Percentiles rank a stretch among this genome's conserved stretches.
Evolutionary conservation across 2,113 vertebrate genomes (phyloP).

Genomic region (Podarcis cretensis): DNA sequence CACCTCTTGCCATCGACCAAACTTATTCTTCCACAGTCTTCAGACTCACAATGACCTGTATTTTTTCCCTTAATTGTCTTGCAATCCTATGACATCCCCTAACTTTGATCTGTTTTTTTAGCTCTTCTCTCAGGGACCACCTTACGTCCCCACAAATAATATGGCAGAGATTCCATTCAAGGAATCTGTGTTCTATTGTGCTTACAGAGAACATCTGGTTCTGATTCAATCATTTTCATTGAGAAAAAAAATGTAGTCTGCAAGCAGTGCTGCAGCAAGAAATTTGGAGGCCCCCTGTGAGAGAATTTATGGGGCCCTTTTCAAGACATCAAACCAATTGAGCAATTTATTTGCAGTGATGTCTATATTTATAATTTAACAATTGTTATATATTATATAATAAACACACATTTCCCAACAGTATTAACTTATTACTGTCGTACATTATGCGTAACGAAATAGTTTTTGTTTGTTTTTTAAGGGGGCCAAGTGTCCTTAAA

Average conservation of each 20-base stretch:
- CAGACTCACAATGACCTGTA: background rate
- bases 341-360: constrained; percentile 2
- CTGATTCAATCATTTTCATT: constrained; percentile 36
- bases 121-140: background rate
- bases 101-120: background rate
- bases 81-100: background rate
- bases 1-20: background rate
- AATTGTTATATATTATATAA: background rate
- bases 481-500: background rate
- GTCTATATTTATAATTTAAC: constrained; percentile 3
- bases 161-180: constrained; percentile 36
- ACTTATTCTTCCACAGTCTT: background rate
- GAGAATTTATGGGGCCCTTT: constrained; percentile 1
- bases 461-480: background rate
- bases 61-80: background rate
- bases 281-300: constrained; percentile 5
- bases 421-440: background rate
- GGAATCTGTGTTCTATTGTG: constrained; percentile 18
- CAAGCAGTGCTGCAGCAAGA: constrained; percentile 16
- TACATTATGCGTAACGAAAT: background rate
- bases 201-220: constrained; percentile 51
- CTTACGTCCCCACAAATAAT: background rate
- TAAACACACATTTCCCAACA: background rate
- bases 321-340: constrained; percentile 1
- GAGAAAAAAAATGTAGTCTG: constrained; percentile 55